Evolutionary conservation across 2,888 invertebrate genomes (phyloP).

Genomic region (Ptychoptera contaminata): DNA sequence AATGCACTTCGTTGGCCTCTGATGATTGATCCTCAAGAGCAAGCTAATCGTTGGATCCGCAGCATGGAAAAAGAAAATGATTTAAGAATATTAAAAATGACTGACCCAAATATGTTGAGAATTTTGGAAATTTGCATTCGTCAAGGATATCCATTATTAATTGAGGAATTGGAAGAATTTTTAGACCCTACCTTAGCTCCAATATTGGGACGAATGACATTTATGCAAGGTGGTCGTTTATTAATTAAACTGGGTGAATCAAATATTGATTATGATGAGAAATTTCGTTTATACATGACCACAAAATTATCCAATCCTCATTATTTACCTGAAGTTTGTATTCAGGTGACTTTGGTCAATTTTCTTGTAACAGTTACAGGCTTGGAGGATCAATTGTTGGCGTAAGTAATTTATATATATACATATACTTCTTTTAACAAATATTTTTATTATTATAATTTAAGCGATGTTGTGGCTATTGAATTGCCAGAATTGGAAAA

Average conservation of each 20-base stretch:
- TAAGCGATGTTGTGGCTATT: conserved; percentile 71
- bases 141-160: conserved; percentile 68
- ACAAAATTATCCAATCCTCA: conserved; percentile 88
- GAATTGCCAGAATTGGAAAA: conserved; percentile 79
- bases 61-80: conserved; percentile 68
- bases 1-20: conserved; percentile 72
- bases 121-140: conserved; percentile 62
- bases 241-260: conserved; percentile 75
- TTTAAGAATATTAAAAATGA: conserved; percentile 62
- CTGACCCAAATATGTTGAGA: conserved; percentile 58
- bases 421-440: conserved; percentile 1
- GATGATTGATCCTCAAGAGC: conserved; percentile 91
- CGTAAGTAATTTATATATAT: conserved; percentile 46
- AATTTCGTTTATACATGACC: conserved; percentile 79
- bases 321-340: conserved; percentile 83
- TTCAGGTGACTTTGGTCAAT: conserved; percentile 83
- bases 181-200: conserved; percentile 78
- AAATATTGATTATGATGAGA: conserved; percentile 74
- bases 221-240: conserved; percentile 52
- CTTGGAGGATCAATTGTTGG: conserved; percentile 79
- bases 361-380: conserved; percentile 84
- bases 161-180: conserved; percentile 78
- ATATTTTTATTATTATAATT: conserved; percentile 9
- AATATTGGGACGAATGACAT: conserved; percentile 66
- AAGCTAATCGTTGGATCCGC: conserved; percentile 85